Base-by-base conservation (phyloP, 2,888 invertebrate species). In the Athrips mouffetella region DNA sequence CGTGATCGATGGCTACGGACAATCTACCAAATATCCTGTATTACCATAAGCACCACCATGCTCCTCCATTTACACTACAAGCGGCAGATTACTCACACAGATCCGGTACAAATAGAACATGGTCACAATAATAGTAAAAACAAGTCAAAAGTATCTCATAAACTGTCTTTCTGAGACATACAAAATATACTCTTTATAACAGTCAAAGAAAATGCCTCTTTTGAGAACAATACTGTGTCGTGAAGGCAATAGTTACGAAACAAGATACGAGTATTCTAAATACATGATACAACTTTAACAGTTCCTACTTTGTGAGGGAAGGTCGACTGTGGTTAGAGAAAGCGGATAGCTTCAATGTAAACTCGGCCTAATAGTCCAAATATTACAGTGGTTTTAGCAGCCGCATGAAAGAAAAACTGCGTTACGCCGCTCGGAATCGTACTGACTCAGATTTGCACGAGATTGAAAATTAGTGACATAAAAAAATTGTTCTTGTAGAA, bases 51-150 rank as follows among this genome's bases (percentile, higher is more conserved):
- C 80, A 75, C 73, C 78, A 72, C 68, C 85, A 86, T 85, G 85
- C 86, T 73, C 74, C 66, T 76, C 77, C 76, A 84, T 76, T 72
- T 70, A 80, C 71, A 81, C 85, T 86, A 86, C 81, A 86, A 86
- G 86, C 86, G 68, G 69, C 69, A 75, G 70, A 73, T 81, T 83
- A 85, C 80, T 83, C 78, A 85, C 82, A 83, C 77, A 73, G 62
- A 78, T 83, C 80, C 80, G 73, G 76, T 68, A 76, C 63, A 78
- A 63, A 73, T 78, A 68, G 69, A 67, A 70, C 70, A 67, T 71
- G 55, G 65, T 61, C 67, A 59, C 62, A 42, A 48, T 52, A 55
- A 57, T 58, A 60, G 57, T 13, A 57, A 59, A 54, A 11, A 37
- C 18, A 49, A 49, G 37, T 45, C 45, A 49, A 40, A 11, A 40